A percentile compares a stretch with the other conserved stretches of the same genome.
These are phyloP conservation scores for Megalopta genalis DNA, from an alignment of 1,140 invertebrate species.

Conservation along the genomic window DNA sequence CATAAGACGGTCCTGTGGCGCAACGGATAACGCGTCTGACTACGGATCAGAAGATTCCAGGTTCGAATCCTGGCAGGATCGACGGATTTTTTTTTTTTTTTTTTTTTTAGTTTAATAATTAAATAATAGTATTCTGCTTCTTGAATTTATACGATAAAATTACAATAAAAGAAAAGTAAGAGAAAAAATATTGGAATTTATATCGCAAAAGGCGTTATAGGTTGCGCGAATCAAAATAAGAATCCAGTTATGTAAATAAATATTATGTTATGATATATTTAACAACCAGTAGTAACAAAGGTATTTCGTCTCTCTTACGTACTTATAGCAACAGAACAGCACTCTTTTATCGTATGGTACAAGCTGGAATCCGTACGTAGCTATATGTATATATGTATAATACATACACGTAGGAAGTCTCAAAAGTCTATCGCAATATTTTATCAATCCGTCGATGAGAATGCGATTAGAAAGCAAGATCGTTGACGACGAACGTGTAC, in stretches of 20 bases:
- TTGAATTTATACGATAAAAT: too few species aligned
- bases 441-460: not conserved
- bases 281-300: slow-evolving; percentile 76
- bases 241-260: slow-evolving; percentile 64
- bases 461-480: not conserved
- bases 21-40: slow-evolving; percentile 96
- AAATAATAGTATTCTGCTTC: too few species aligned
- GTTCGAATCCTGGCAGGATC: slow-evolving; percentile 95
- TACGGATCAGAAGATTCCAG: slow-evolving; percentile 96
- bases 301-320: slow-evolving; percentile 68
- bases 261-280: slow-evolving; percentile 74
- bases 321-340: slow-evolving; percentile 66
- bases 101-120: not conserved
- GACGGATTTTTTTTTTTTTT: slow-evolving; percentile 69
- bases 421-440: slow-evolving; percentile 32
- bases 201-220: not conserved
- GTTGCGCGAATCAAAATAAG: slow-evolving; percentile 8
- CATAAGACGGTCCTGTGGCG: slow-evolving; percentile 87
- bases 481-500: not conserved
- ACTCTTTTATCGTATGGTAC: slow-evolving; percentile 59
- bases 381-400: slow-evolving; percentile 58
- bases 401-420: slow-evolving; percentile 47
- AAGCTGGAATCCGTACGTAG: slow-evolving; percentile 59
- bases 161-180: too few species aligned
- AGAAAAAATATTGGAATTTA: too few species aligned